phyloP scores from a whole-genome alignment of 2,113 vertebrate species.

The Myotis davidii region DNA sequence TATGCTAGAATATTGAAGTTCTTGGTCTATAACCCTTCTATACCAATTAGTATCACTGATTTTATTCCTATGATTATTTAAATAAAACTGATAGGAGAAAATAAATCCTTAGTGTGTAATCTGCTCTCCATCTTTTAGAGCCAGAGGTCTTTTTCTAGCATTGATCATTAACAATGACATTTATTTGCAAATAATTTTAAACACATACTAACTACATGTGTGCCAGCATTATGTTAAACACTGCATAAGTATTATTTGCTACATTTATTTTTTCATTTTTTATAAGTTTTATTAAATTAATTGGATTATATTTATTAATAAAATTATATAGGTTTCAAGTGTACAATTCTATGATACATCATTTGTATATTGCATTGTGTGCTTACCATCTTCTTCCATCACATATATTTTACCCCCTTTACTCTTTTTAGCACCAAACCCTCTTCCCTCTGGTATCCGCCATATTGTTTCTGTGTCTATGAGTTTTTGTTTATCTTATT shows the following conservation, averaged over 20 bases:
- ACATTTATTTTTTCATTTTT: background rate
- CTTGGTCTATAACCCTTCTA: background rate
- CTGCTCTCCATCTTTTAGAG: background rate
- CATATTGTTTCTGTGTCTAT: background rate
- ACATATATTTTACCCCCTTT: background rate
- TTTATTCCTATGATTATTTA: background rate
- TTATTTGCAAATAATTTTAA: background rate
- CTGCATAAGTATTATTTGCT: background rate
- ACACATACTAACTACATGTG: background rate
- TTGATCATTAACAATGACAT: background rate
- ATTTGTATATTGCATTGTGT: background rate
- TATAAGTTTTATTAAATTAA: background rate
- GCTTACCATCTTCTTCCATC: background rate
- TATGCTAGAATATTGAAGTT: constrained; percentile 1
- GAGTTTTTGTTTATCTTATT: background rate
- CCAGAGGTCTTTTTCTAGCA: background rate
- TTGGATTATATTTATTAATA: background rate
- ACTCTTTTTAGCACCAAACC: background rate
- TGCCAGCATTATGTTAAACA: background rate
- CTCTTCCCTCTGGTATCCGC: background rate
- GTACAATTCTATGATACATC: background rate
- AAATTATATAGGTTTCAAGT: background rate
- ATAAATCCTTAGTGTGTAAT: background rate
- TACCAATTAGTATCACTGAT: background rate
- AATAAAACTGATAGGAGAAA: background rate